Evolutionary conservation across 2,113 vertebrate species (phyloP), one percentile per base, ranked within the genome.

Genomic region (Phylloscopus whistleri): DNA sequence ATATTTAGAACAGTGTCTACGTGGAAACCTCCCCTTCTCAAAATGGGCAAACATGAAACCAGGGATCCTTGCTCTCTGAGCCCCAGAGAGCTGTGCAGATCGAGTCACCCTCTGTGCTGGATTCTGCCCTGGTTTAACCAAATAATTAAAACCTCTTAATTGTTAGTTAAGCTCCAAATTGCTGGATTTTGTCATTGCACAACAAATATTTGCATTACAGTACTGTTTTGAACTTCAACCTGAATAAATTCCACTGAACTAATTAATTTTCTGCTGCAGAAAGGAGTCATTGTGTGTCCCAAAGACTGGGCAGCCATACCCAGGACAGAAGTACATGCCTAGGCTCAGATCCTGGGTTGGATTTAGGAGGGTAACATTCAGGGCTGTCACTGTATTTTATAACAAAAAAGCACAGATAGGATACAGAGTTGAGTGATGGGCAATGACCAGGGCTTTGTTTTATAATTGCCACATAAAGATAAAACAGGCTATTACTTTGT

Each of bases 1-100:
- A 96, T 96, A 72, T 97, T 94, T 94, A 92, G 95, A 93, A 83
- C 76, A 63, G 44, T 78, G 60, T 92, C 86, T 89, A n/a, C 1
- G 0, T 78, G 89, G 73, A 93, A 94, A 90, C 76, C 68, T 94
- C 80, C 80, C 86, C 76, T 93, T 96, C 94, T 81, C 79, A 89
- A 92, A 94, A 92, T 67, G 94, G 68, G 68, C 86, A 93, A 78
- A 81, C 76, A 81, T 8, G 19, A 92, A 52, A 53, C 21, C 43
- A 70, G 46, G 12, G 1, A 55, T 68, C 59, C 72, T 88, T 1
- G 2, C 41, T 88, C 63, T 90, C 39, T 6, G 12, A 70, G 79
- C 33, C 70, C 16, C 23, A n/a, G 72, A 77, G 67, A 53, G 33
- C 67, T 77, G 33, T 10, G 6, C 64, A 84, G 67, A 76, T 85